phyloP scores from a whole-genome alignment of 2,113 vertebrate species.

The Plectropomus leopardus region DNA sequence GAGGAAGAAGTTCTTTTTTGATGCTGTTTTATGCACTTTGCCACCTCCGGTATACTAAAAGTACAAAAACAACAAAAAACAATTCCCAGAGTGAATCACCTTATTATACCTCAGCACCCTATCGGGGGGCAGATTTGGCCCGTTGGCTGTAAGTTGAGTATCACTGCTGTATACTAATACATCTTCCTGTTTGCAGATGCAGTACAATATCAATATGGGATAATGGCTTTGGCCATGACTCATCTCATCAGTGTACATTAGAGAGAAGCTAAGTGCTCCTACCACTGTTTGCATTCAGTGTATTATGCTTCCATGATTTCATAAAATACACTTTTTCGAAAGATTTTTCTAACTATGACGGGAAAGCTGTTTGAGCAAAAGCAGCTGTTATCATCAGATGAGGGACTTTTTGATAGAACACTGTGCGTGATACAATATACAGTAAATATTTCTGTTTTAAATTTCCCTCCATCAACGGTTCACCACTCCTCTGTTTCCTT shows the following conservation, averaged over 20 bases:
- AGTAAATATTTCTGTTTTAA: constrained; percentile 43
- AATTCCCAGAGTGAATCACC: too few species aligned
- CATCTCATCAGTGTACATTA: constrained; percentile 41
- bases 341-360: not conserved
- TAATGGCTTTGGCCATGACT: constrained; percentile 56
- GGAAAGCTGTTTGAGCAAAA: constrained; percentile 4
- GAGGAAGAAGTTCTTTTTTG: too few species aligned
- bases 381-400: not conserved
- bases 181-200: constrained; percentile 8
- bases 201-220: constrained; percentile 30
- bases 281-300: not conserved
- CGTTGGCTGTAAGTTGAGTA: too few species aligned
- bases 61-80: too few species aligned
- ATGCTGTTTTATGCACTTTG: too few species aligned
- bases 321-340: constrained; percentile 5
- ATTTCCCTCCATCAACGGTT: constrained; percentile 57
- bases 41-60: too few species aligned
- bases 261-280: constrained; percentile 22
- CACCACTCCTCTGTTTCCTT: constrained; percentile 35
- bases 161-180: not conserved
- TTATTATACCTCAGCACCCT: too few species aligned
- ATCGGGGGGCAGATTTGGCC: too few species aligned
- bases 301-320: constrained; percentile 26
- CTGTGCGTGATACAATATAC: not conserved
- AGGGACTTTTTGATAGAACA: not conserved